Base-by-base conservation (phyloP, 1,140 invertebrate genomes). In the Plectrocnemia conspersa region DNA sequence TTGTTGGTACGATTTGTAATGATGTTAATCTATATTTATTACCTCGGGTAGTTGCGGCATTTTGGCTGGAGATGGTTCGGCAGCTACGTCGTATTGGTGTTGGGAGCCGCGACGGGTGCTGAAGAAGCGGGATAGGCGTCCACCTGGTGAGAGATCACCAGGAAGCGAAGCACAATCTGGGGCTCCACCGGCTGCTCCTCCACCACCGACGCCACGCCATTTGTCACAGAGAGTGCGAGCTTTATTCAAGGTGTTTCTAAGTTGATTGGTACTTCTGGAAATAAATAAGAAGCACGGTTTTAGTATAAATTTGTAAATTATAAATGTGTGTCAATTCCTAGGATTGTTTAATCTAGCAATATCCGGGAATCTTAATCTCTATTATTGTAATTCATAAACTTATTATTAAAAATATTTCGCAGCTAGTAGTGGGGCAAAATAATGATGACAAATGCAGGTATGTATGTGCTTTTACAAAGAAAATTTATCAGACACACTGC, bases 41-140 rank as follows among this genome's bases (percentile, higher is more conserved):
- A 58, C 59, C 79, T 91, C 88, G 40, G 84, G 84, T 23, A 92
- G 72, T 53, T 85, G 82, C 40, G 88, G 88, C 85, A 91, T 89
- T 71, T 76, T 76, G 65, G 75, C 69, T n/a, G 63, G 63, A 3
- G 68, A 62, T 35, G 73, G 72, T 52, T 74, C 68, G 41, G 71
- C 33, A 61, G 74, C 80, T 65, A 88, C 80, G 64, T 88, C 85
- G 67, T 89, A 86, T 54, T 89, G 84, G 67, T 88, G 85, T n/a
- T 81, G 76, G 32, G 85, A 88, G 29, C 86, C 85, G 50, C 88
- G 77, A 9, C 88, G 73, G 36, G 91, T 86, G 59, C 87, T 90
- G 73, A 91, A 91, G 87, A 88, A 91, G 57, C 89, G 76, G 7
- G 86, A 83, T 1, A 92, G 75, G 22, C 84, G 71, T 7, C 85